Evolutionary conservation across 2,888 invertebrate species (phyloP).

Genomic region (Sesia bembeciformis): DNA sequence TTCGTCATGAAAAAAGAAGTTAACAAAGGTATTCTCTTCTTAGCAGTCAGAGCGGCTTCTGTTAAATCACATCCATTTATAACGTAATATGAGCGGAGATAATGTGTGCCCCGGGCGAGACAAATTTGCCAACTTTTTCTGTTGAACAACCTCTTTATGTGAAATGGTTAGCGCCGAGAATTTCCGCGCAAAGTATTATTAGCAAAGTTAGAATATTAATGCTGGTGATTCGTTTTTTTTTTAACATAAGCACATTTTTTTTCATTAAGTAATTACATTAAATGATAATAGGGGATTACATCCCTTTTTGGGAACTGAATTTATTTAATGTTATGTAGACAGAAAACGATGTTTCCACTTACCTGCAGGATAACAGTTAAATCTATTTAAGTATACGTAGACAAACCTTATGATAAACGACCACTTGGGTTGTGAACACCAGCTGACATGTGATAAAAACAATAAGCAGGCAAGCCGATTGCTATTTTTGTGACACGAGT

Average conservation of each 20-base stretch:
- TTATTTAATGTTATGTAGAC: too few species aligned
- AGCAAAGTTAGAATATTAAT: slow-evolving; percentile 34
- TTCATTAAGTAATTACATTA: neutral
- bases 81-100: slow-evolving; percentile 44
- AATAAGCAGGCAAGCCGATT: too few species aligned
- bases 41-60: slow-evolving; percentile 21
- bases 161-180: slow-evolving; percentile 34
- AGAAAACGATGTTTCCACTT: too few species aligned
- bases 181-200: slow-evolving; percentile 37
- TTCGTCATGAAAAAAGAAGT: slow-evolving; percentile 2
- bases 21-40: slow-evolving; percentile 19
- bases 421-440: too few species aligned
- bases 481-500: too few species aligned
- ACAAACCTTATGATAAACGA: too few species aligned
- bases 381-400: too few species aligned
- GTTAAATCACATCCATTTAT: slow-evolving; percentile 42
- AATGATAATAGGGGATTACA: too few species aligned
- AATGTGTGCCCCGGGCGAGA: slow-evolving; percentile 44
- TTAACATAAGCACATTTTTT: slow-evolving; percentile 2
- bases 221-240: slow-evolving; percentile 13
- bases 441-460: too few species aligned
- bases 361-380: too few species aligned
- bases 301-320: too few species aligned
- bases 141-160: slow-evolving; percentile 46
- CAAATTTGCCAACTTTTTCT: slow-evolving; percentile 50